Conservation (phyloP, 2,113 vertebrate genomes). For the Theristicus caerulescens region DNA sequence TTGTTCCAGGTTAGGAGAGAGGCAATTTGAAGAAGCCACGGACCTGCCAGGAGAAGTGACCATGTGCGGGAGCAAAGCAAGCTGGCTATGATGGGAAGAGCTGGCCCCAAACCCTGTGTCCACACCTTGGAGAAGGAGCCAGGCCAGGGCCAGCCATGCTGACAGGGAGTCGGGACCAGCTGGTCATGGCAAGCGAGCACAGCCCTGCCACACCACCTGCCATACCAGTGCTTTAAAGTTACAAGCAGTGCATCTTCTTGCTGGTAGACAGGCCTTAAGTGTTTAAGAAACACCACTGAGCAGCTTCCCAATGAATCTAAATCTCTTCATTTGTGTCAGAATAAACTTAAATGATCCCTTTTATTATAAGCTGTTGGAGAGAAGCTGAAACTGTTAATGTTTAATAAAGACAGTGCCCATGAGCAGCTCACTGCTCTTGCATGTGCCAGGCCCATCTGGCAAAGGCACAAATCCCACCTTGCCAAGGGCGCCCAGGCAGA, state of each 20-base stretch:
- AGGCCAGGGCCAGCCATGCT: background rate
- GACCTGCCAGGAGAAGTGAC: background rate
- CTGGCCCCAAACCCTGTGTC: background rate
- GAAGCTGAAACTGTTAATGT: background rate
- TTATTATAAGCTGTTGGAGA: conserved; percentile 16
- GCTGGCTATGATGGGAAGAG: background rate
- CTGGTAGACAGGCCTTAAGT: background rate
- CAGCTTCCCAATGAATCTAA: background rate
- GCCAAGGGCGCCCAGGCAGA: background rate
- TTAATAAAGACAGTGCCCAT: background rate
- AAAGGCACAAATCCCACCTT: background rate
- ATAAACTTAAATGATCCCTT: conserved; percentile 6
- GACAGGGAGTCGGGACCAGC: background rate
- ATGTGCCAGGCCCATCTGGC: background rate
- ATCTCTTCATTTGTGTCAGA: background rate
- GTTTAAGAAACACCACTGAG: background rate
- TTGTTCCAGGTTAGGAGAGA: background rate
- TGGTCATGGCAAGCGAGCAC: background rate
- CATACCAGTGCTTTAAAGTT: background rate
- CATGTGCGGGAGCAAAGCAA: background rate
- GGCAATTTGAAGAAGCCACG: background rate
- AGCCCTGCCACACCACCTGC: background rate
- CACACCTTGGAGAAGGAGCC: background rate
- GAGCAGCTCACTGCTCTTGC: background rate
- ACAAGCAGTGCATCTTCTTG: background rate